These are phyloP conservation scores for Python bivittatus DNA, from an alignment of 2,113 vertebrate genomes.

Conservation along the genomic window DNA sequence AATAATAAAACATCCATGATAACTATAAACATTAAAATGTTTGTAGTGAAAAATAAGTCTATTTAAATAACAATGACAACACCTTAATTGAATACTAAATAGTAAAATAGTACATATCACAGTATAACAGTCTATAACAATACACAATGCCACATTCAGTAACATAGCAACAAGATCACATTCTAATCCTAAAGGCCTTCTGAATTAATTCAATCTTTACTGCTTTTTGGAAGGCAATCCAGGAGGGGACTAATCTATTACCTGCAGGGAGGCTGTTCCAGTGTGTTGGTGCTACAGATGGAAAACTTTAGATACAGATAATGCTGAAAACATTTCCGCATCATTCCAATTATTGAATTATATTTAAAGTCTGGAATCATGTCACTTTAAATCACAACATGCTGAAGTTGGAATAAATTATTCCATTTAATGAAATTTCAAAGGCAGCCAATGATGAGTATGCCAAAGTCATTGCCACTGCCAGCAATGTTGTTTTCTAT, in stretches of 20 bases:
- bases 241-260: not conserved
- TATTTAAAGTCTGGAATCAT: not conserved
- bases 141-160: not conserved
- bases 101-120: not conserved
- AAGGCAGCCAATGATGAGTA: slow-evolving; percentile 48
- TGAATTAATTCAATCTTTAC: not conserved
- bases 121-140: not conserved
- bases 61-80: not conserved
- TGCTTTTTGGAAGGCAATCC: not conserved
- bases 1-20: not conserved
- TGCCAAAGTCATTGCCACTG: slow-evolving; percentile 48
- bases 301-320: slow-evolving; percentile 19
- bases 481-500: slow-evolving; percentile 62
- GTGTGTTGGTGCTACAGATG: not conserved
- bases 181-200: not conserved
- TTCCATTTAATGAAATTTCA: slow-evolving; percentile 58
- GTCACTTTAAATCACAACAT: slow-evolving; percentile 31
- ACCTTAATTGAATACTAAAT: not conserved
- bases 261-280: not conserved
- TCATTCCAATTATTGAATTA: slow-evolving; percentile 33
- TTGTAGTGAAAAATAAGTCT: not conserved
- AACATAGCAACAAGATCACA: not conserved
- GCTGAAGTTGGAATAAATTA: not conserved
- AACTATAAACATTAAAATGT: not conserved
- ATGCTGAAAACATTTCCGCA: slow-evolving; percentile 22